phyloP scores from a whole-genome alignment of 2,113 vertebrate species.

The Halcyon senegalensis region DNA sequence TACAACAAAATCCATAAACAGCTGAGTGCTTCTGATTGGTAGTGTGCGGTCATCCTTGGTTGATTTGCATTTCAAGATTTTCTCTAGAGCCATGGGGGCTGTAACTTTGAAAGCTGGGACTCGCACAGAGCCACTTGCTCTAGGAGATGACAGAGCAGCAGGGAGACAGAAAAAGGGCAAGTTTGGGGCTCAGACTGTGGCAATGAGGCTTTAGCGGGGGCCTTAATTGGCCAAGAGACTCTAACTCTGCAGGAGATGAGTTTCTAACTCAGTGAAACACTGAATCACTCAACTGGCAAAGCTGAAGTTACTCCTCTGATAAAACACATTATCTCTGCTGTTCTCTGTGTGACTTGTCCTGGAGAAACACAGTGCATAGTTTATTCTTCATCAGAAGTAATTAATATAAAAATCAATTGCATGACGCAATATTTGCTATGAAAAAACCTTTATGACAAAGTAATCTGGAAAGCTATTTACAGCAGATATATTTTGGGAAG shows the following conservation, averaged over 20 bases:
- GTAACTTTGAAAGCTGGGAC: neutral
- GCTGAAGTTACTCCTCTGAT: neutral
- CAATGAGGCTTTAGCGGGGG: neutral
- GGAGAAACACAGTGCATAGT: neutral
- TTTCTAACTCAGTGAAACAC: neutral
- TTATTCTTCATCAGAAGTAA: neutral
- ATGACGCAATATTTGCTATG: neutral
- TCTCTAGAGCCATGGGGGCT: rapidly evolving
- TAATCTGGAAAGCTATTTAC: conserved; percentile 16
- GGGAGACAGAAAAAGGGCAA: neutral
- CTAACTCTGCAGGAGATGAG: neutral
- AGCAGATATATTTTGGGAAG: neutral
- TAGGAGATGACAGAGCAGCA: neutral
- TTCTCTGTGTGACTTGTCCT: neutral
- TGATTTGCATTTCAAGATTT: neutral
- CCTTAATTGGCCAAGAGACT: neutral
- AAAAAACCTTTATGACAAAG: neutral
- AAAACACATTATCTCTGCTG: neutral
- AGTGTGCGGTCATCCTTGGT: rapidly evolving
- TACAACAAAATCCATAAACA: neutral
- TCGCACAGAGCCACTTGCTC: neutral
- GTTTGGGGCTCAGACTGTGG: neutral
- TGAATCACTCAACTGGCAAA: neutral
- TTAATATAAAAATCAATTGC: neutral
- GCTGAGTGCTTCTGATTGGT: neutral